Percentiles rank a stretch among this genome's conserved stretches.
Evolutionary conservation across 2,797 vertebrate genomes (phyloP).

Genomic region (Lacerta bilineata): DNA sequence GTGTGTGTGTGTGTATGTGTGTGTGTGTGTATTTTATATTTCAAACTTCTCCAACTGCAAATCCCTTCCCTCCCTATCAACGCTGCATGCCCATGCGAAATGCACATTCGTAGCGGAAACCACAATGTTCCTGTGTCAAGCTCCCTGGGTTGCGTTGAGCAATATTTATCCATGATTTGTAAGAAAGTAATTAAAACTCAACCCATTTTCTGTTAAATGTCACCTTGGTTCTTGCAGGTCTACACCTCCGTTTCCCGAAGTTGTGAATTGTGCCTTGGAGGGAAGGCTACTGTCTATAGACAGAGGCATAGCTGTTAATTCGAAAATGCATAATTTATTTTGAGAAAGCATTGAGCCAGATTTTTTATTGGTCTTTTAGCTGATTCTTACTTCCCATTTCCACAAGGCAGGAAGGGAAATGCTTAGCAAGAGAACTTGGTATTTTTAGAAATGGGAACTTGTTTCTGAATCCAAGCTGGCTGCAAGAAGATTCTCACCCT

Average conservation of each 20-base stretch:
- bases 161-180: background rate
- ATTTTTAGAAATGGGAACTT: background rate
- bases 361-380: background rate
- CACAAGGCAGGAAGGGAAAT: background rate
- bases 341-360: background rate
- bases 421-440: background rate
- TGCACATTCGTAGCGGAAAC: background rate
- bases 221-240: constrained; percentile 54
- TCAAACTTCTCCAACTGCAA: background rate
- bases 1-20: too few species aligned
- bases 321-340: constrained; percentile 27
- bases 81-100: background rate
- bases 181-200: constrained; percentile 40
- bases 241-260: background rate
- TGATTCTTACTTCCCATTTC: background rate
- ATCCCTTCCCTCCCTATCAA: background rate
- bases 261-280: background rate
- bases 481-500: background rate
- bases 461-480: background rate
- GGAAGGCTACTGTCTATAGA: constrained; percentile 18
- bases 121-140: fast-evolving
- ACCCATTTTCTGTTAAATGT: constrained; percentile 48
- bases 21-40: background rate
- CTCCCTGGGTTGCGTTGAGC: background rate
- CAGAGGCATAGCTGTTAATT: constrained; percentile 47